phyloP scores from a whole-genome alignment of 2,797 vertebrate species.

The Hypotaenidia okinawae region DNA sequence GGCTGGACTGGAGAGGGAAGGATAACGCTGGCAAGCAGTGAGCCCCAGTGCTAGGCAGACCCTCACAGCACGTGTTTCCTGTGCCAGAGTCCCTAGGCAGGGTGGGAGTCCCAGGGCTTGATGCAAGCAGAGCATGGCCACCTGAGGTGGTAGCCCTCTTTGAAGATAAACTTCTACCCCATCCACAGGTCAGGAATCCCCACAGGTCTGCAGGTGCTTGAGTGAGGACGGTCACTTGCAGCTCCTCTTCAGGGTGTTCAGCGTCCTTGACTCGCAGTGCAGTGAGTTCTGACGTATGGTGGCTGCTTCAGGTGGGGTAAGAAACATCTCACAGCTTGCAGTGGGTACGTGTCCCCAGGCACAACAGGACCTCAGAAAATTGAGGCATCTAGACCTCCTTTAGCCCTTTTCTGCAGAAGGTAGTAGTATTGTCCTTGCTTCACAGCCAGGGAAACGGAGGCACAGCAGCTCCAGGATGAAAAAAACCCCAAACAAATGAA shows the following conservation, averaged over 20 bases:
- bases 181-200: background rate
- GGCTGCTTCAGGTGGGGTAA: accelerated
- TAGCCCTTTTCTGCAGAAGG: background rate
- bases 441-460: background rate
- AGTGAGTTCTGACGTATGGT: background rate
- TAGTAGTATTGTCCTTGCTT: background rate
- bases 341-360: background rate
- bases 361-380: background rate
- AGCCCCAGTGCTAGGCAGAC: accelerated
- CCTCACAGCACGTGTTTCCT: accelerated
- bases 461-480: background rate
- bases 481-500: background rate
- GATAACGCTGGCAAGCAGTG: background rate
- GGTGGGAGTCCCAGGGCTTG: background rate
- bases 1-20: accelerated
- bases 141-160: background rate
- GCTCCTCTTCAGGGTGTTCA: background rate
- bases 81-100: background rate
- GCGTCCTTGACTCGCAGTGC: background rate
- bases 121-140: accelerated
- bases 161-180: background rate
- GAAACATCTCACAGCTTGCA: background rate
- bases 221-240: background rate
- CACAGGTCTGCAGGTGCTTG: background rate
- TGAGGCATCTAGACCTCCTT: background rate